Base-by-base conservation (phyloP, 2,888 invertebrate genomes). In the Andrena flavipes region DNA sequence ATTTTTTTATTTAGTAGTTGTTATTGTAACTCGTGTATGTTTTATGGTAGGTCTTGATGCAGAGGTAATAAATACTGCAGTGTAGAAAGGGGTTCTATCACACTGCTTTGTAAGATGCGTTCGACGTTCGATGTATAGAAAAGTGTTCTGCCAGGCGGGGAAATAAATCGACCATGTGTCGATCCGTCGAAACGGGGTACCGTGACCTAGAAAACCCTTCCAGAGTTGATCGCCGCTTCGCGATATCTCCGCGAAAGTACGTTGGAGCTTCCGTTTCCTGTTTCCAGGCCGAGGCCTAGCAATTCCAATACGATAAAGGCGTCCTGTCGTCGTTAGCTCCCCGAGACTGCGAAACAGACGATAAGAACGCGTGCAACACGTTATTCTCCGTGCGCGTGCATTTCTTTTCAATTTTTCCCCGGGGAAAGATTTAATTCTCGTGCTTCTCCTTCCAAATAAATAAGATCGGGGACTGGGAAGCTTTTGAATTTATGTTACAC, bases 231-330 rank as follows among this genome's bases (percentile, higher is more conserved):
- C 64, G 81, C 76, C 73, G 74, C 70, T 75, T 65, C 60, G 84
- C 70, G 81, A 78, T 86, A 88, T 87, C 84, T 49, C 71, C 68
- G 72, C 78, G 64, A 87, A 85, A 84, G 83, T 82, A 78, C 84
- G 82, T 63, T 78, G 84, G 42, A 69, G 76, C 71, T 87, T 91
- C 88, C 89, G 88, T 86, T 90, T 90, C 89, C 89, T 89, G 90
- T 89, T 88, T 89, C 83, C 76, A 68, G 60, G 48, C 67, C 16
- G 70, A 76, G 72, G 64, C 29, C 62, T 68, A 59, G 63, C 68
- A 70, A 82, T 83, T 73, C 59, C 56, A 76, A 69, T 76, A 72
- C 54, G 83, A 86, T 83, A 88, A 86, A 82, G 65, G 20, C 81
- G 78, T 88, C 68, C 80, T 81, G 86, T 77, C 83, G 85, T 80